Percentiles rank a stretch among this genome's conserved stretches.
Evolutionary conservation across 64 coral and sea anemone species (phyloP).

Genomic region (Acropora yongei): DNA sequence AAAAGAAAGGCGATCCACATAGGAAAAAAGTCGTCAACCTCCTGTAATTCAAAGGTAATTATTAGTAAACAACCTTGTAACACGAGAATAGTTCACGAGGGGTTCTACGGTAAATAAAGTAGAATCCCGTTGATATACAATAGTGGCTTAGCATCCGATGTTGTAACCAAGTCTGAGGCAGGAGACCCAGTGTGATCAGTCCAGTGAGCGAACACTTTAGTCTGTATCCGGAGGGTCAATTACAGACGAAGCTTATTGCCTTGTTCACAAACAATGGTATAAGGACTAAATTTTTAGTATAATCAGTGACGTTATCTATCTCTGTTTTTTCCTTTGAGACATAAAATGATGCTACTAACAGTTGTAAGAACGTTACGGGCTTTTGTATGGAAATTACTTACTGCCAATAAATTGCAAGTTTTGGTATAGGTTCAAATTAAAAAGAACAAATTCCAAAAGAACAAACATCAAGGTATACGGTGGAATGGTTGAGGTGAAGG

Average conservation of each 20-base stretch:
- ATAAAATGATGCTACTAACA: not conserved
- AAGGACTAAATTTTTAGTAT: not conserved
- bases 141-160: not conserved
- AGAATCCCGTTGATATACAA: not conserved
- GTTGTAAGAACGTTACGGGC: conserved; percentile 8
- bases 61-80: not conserved
- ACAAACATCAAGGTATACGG: too few relatives aligned
- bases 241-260: not conserved
- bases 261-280: not conserved
- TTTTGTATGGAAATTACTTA: not conserved
- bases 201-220: not conserved
- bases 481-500: too few relatives aligned
- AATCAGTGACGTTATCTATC: not conserved
- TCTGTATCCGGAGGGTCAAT: not conserved
- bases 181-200: not conserved
- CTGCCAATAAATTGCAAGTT: too few relatives aligned
- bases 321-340: not conserved
- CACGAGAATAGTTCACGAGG: not conserved
- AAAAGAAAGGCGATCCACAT: not conserved
- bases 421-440: too few relatives aligned
- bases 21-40: not conserved
- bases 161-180: not conserved
- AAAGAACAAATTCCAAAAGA: too few relatives aligned
- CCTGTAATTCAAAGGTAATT: conserved; percentile 3
- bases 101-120: not conserved